Evolutionary conservation across 2,797 vertebrate genomes (phyloP).

Genomic region (Xiphophorus birchmanni): DNA sequence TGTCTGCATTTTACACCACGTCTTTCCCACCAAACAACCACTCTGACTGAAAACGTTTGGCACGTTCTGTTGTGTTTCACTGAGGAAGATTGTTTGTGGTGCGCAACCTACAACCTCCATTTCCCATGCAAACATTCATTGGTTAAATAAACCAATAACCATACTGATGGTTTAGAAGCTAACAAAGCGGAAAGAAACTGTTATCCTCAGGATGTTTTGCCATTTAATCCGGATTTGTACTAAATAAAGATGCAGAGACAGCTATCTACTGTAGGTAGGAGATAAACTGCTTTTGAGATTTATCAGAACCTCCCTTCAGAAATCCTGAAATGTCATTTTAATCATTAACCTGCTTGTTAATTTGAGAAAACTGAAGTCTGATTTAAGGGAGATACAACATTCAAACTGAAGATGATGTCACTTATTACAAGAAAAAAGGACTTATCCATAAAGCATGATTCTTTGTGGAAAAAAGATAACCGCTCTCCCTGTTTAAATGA

Average conservation of each 20-base stretch:
- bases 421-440: neutral
- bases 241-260: neutral
- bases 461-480: neutral
- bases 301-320: neutral
- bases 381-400: neutral
- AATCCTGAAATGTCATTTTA: neutral
- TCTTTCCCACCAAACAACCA: neutral
- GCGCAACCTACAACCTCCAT: neutral
- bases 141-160: neutral
- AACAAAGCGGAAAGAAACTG: neutral
- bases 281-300: neutral
- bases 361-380: conserved; percentile 23
- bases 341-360: neutral
- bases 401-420: neutral
- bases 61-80: neutral
- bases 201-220: neutral
- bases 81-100: neutral
- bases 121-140: neutral
- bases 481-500: neutral
- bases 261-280: neutral
- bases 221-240: neutral
- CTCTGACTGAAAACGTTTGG: neutral
- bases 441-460: neutral
- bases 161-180: neutral
- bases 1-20: neutral